phyloP scores from a whole-genome alignment of 2,113 vertebrate genomes.

The Micronisus gabar region DNA sequence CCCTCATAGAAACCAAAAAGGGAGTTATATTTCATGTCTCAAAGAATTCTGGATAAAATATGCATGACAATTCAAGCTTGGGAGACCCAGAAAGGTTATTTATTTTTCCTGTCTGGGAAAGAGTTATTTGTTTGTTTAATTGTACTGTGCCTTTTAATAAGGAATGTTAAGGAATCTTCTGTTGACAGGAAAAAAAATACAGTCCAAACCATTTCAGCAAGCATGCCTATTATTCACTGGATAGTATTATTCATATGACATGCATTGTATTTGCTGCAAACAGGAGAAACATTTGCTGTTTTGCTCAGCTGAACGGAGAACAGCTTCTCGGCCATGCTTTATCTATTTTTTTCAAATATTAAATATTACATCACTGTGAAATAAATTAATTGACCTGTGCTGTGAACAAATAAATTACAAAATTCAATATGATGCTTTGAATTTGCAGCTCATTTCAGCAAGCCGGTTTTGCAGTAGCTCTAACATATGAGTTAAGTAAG shows the following conservation, averaged over 20 bases:
- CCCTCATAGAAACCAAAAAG: background rate
- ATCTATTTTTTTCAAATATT: constrained; percentile 61
- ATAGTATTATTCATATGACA: background rate
- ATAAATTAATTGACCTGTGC: constrained; percentile 73
- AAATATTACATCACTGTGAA: constrained; percentile 66
- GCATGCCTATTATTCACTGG: background rate
- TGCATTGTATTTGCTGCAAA: constrained; percentile 8
- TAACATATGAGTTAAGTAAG: constrained; percentile 67
- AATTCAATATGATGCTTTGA: constrained; percentile 60
- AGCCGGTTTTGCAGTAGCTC: background rate
- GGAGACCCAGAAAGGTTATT: constrained; percentile 31
- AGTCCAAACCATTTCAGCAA: constrained; percentile 9
- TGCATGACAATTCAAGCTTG: background rate
- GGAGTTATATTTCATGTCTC: background rate
- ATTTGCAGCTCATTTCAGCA: constrained; percentile 65
- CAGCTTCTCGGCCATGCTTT: constrained; percentile 28
- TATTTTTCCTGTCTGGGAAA: constrained; percentile 45
- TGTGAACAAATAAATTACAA: constrained; percentile 70
- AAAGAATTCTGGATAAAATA: constrained; percentile 13
- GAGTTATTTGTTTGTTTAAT: constrained; percentile 59
- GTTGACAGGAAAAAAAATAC: constrained; percentile 5
- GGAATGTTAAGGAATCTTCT: constrained; percentile 21
- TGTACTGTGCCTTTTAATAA: constrained; percentile 38
- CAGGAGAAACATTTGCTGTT: constrained; percentile 42
- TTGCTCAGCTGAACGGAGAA: constrained; percentile 51